These are phyloP conservation scores for Julus scandinavius DNA, from an alignment of 2,888 invertebrate genomes.

Conservation along the genomic window DNA sequence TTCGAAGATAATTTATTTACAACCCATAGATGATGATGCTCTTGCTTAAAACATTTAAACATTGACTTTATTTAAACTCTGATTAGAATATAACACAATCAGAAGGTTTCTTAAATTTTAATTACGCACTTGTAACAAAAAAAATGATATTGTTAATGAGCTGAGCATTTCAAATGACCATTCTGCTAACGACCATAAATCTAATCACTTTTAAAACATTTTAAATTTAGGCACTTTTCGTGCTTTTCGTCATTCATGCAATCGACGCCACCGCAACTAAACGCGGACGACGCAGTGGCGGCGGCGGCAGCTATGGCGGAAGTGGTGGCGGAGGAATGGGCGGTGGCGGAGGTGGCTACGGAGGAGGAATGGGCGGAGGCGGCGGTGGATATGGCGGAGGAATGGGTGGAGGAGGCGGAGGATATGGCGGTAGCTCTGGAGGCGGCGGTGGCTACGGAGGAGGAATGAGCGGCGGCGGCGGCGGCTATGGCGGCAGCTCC, in stretches of 20 bases:
- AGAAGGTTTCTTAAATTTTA: no score
- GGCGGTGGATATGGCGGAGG: constrained; percentile 44
- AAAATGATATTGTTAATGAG: no score
- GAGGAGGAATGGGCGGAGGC: constrained; percentile 42
- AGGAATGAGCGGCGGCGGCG: constrained; percentile 45
- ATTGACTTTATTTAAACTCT: no score
- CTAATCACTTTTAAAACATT: no score
- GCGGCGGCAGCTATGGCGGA: background rate
- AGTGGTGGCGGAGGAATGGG: no score
- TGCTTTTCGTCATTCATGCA: background rate
- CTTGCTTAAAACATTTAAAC: no score
- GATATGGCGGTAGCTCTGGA: background rate
- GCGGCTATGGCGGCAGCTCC: background rate
- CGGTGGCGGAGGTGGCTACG: constrained; percentile 36
- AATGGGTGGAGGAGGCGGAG: constrained; percentile 41
- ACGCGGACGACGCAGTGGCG: constrained; percentile 3
- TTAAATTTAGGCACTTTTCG: constrained; percentile 37
- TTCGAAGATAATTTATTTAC: background rate
- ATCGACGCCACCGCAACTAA: background rate
- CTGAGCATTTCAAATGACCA: no score
- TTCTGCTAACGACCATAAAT: no score
- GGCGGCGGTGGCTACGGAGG: constrained; percentile 8
- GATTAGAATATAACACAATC: no score
- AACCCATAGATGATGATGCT: no score
- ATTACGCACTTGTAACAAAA: no score